phyloP scores from a whole-genome alignment of 2,113 vertebrate genomes.

The Perca flavescens region DNA sequence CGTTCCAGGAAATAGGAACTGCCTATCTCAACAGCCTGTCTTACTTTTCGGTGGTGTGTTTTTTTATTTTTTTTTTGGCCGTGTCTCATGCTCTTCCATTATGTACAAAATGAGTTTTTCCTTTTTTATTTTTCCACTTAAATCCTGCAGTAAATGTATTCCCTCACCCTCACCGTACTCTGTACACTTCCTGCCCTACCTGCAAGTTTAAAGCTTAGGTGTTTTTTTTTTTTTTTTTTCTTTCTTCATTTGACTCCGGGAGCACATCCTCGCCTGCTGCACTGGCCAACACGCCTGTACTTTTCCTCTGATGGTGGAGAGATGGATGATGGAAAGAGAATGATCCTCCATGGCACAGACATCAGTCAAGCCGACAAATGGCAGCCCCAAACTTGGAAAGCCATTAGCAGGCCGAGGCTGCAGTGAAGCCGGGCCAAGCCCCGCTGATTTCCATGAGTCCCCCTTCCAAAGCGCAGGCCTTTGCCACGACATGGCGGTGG shows the following conservation, averaged over 20 bases:
- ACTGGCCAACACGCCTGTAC: conserved; percentile 30
- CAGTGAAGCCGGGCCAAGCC: conserved; percentile 48
- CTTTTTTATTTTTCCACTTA: conserved; percentile 10
- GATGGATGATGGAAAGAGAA: conserved; percentile 63
- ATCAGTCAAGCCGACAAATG: conserved; percentile 73
- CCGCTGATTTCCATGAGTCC: conserved; percentile 60
- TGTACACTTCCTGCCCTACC: neutral
- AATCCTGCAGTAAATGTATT: neutral
- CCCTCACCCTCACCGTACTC: neutral
- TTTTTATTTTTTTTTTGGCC: conserved; percentile 19
- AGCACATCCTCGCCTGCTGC: conserved; percentile 5
- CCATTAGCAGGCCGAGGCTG: conserved; percentile 61
- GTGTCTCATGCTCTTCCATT: conserved; percentile 21
- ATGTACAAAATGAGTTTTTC: conserved; percentile 5
- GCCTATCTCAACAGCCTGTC: conserved; percentile 28
- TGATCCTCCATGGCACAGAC: conserved; percentile 60
- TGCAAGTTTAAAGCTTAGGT: conserved; percentile 26
- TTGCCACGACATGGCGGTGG: conserved; percentile 52
- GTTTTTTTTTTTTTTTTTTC: neutral
- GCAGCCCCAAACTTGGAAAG: conserved; percentile 60
- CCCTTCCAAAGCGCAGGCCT: conserved; percentile 40
- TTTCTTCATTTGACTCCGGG: conserved; percentile 4
- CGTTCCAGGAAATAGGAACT: conserved; percentile 53
- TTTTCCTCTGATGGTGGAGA: conserved; percentile 62
- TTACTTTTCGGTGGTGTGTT: conserved; percentile 21